phyloP scores from a whole-genome alignment of 2,888 invertebrate species.

The Melanchra persicariae region DNA sequence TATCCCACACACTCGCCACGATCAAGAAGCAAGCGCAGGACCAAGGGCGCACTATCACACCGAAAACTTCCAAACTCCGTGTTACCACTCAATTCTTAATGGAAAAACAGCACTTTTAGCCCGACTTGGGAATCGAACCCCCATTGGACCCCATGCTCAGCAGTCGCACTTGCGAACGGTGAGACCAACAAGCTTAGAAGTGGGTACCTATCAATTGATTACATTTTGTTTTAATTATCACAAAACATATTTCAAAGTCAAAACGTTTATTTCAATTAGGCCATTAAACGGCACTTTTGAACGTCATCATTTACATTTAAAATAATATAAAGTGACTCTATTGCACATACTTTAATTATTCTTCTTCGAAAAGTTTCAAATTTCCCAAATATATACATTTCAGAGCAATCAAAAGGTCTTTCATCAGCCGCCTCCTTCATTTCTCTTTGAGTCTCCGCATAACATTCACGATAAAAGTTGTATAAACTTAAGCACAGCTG shows the following conservation, averaged over 20 bases:
- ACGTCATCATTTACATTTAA: no score
- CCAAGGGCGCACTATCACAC: no score
- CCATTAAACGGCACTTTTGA: no score
- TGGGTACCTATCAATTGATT: no score
- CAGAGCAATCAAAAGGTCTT: conserved; percentile 95
- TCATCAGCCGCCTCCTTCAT: conserved; percentile 93
- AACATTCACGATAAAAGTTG: conserved; percentile 86
- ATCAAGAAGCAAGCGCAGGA: no score
- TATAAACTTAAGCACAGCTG: conserved; percentile 85
- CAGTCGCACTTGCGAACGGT: neutral
- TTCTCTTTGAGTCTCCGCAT: conserved; percentile 92
- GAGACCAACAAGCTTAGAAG: neutral
- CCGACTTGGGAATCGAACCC: neutral
- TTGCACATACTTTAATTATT: conserved; percentile 92
- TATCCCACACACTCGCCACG: no score
- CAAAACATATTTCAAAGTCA: no score
- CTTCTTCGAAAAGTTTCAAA: conserved; percentile 95
- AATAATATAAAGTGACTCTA: no score
- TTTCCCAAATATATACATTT: conserved; percentile 97
- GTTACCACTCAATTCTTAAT: no score
- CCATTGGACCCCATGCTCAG: neutral
- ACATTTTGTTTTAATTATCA: neutral
- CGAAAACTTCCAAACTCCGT: no score
- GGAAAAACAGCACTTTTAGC: neutral
- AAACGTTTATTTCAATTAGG: no score